Conservation (phyloP, 2,888 invertebrate genomes). For the Cynaeus angustus region DNA sequence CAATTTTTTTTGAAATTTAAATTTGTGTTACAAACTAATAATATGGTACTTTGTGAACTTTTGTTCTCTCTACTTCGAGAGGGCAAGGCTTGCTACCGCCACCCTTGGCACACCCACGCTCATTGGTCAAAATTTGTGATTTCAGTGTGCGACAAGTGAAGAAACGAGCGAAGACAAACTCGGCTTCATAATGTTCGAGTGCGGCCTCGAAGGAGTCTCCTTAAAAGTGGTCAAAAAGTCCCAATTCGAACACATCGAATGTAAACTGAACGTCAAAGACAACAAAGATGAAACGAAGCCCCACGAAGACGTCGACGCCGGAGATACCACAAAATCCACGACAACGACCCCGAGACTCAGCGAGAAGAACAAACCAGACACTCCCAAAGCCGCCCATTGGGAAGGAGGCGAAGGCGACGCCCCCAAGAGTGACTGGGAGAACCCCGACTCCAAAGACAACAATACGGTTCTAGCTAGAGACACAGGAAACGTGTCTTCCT, state of each 20-base stretch:
- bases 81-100: too few species aligned
- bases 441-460: slow-evolving; percentile 41
- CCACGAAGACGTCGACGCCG: slow-evolving; percentile 48
- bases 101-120: too few species aligned
- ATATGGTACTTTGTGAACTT: too few species aligned
- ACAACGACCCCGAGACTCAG: slow-evolving; percentile 57
- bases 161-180: slow-evolving; percentile 77
- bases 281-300: slow-evolving; percentile 47
- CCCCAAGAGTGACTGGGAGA: slow-evolving; percentile 39
- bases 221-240: slow-evolving; percentile 86
- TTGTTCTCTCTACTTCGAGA: too few species aligned
- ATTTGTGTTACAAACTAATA: too few species aligned
- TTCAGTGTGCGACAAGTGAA: slow-evolving; percentile 62
- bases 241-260: slow-evolving; percentile 79
- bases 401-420: slow-evolving; percentile 34
- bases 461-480: slow-evolving; percentile 72
- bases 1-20: too few species aligned
- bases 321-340: slow-evolving; percentile 53
- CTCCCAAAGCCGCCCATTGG: slow-evolving; percentile 45
- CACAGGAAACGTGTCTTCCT: slow-evolving; percentile 87
- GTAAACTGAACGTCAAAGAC: slow-evolving; percentile 52
- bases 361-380: slow-evolving; percentile 53
- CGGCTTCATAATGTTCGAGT: slow-evolving; percentile 98
- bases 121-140: too few species aligned
- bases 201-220: slow-evolving; percentile 92